Conservation (phyloP, 2,888 invertebrate genomes). For the Dyspetes luteomarginatus region DNA sequence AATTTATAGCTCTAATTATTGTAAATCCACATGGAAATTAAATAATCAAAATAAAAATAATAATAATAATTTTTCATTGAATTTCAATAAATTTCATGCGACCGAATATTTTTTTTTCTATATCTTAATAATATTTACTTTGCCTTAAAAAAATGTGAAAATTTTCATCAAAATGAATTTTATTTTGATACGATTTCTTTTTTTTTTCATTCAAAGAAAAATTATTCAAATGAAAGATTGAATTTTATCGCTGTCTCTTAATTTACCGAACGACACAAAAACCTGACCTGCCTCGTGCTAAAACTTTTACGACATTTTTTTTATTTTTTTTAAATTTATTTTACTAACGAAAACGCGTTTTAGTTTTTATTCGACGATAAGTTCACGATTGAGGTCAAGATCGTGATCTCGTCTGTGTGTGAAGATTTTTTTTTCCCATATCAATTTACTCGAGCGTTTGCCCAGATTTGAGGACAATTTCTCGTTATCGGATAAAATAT, state of each 20-base stretch:
- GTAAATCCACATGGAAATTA: too few relatives aligned
- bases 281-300: constrained; percentile 18
- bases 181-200: background rate
- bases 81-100: background rate
- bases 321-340: background rate
- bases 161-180: too few relatives aligned
- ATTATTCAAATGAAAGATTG: too few relatives aligned
- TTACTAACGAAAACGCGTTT: constrained; percentile 2
- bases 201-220: background rate
- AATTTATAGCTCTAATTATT: background rate
- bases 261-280: background rate
- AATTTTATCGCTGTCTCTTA: background rate
- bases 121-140: background rate
- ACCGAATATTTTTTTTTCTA: too few relatives aligned
- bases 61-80: background rate
- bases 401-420: constrained; percentile 16
- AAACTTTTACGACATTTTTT: background rate
- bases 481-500: constrained; percentile 6
- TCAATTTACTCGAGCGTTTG: constrained; percentile 28
- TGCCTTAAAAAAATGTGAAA: background rate
- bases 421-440: constrained; percentile 19
- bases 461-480: constrained; percentile 36
- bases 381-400: constrained; percentile 22
- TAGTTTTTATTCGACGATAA: constrained; percentile 29
- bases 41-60: background rate